phyloP scores from a whole-genome alignment of 2,888 invertebrate species.

The Philonicus albiceps region DNA sequence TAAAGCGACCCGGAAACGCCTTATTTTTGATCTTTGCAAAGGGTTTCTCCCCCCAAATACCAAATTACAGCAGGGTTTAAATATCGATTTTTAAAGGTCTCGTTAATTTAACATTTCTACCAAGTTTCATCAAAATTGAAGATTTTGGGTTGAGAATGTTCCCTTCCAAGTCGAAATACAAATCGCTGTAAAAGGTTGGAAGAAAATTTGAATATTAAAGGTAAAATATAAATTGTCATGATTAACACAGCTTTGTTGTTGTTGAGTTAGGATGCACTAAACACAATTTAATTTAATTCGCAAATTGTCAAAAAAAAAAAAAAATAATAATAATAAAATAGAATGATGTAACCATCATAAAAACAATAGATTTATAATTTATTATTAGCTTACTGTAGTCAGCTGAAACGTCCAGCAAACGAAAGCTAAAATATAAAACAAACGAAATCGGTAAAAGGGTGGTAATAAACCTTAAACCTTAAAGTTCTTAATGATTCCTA shows the following conservation, averaged over 20 bases:
- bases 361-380: background rate
- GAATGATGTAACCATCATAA: too few relatives aligned
- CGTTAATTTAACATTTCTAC: too few relatives aligned
- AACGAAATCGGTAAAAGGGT: background rate
- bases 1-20: too few relatives aligned
- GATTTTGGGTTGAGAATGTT: too few relatives aligned
- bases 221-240: background rate
- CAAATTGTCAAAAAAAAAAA: background rate
- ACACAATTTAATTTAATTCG: background rate
- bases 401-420: background rate
- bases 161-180: background rate
- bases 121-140: too few relatives aligned
- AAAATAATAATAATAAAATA: background rate
- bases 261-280: background rate
- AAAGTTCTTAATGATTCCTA: background rate
- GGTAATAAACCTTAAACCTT: background rate
- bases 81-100: too few relatives aligned
- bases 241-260: background rate
- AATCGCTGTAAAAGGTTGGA: background rate
- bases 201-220: background rate
- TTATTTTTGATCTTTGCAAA: too few relatives aligned
- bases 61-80: too few relatives aligned
- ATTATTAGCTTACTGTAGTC: background rate
- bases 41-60: too few relatives aligned
- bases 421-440: background rate